Evolutionary conservation across 2,113 vertebrate genomes (phyloP).

Genomic region (Muntiacus reevesi): DNA sequence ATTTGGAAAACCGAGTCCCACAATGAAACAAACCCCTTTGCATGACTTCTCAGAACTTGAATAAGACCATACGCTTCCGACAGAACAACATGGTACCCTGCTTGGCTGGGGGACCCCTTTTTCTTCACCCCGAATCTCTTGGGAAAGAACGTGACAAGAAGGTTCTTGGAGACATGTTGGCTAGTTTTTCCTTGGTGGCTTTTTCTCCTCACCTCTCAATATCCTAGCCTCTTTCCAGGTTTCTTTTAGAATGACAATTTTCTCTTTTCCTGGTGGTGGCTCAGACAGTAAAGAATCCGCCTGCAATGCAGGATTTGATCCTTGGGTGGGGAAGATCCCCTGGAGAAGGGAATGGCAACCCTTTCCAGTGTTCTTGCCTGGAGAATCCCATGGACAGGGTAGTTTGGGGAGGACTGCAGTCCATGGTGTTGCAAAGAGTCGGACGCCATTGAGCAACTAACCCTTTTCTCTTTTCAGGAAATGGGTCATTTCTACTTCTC

Average conservation of each 20-base stretch:
- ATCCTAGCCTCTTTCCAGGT: background rate
- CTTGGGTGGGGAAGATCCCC: background rate
- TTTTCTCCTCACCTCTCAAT: background rate
- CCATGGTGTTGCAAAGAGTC: background rate
- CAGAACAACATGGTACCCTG: background rate
- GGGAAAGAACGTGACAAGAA: background rate
- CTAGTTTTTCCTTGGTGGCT: background rate
- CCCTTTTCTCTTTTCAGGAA: background rate
- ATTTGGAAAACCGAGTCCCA: background rate
- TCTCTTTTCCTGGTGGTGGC: background rate
- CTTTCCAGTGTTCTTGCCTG: background rate
- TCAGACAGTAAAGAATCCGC: background rate
- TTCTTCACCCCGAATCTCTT: background rate
- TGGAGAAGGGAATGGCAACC: background rate
- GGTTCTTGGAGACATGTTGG: background rate
- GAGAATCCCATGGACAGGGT: background rate
- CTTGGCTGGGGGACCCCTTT: background rate
- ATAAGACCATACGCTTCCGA: accelerated
- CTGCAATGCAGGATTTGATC: background rate
- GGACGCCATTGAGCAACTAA: background rate
- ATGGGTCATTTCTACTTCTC: background rate
- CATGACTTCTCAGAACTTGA: background rate
- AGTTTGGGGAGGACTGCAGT: background rate
- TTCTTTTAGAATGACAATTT: background rate
- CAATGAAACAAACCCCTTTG: background rate